Base-by-base conservation (phyloP, 1,140 invertebrate genomes). In the Habropoda laboriosa region DNA sequence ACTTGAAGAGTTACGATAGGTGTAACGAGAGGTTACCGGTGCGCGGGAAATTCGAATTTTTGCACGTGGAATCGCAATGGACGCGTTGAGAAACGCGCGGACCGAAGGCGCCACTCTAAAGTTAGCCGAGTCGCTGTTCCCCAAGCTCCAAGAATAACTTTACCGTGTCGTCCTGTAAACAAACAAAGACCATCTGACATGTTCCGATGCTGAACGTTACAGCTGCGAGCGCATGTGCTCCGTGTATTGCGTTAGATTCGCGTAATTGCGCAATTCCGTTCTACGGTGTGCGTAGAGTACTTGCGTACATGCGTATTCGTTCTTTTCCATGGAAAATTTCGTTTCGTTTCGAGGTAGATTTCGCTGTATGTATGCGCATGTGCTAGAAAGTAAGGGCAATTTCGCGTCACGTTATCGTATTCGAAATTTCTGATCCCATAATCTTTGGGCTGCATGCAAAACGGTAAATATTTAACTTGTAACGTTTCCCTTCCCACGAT, bases 131-230 rank as follows among this genome's bases (percentile, higher is more conserved):
- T 57, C 55, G 58, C 74, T 82, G 79, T 77, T 74, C 82, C 53
- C 79, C 68, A 64, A 81, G 53, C 79, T 74, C 84, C 57, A 79
- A 81, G 82, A 86, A 86, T 86, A 86, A 78, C 83, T 68, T 64
- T 27, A 63, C 53, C 82, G 64, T 85, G 79, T 85, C 81, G 80
- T 79, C 51, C 79, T 79, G 74, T 85, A 86, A 86, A 86, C 83
- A 86, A 86, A 86, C 79, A 86, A 71, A 72, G 64, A 81, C 49
- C 47, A 68, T 72, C 68, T 71, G 84, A 81, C 71, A 68, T 57
- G 66, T 61, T 81, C 60, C 32, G 74, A 74, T 70, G 80, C 58
- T 70, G 68, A 64, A 47, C 73, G 27, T 57, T 47, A 47, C 60
- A 4, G 12, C 2, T 10, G 18, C 10, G 58, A 21, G 12, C 55